Conservation (phyloP, 2,797 vertebrate species). For the Danio albolineatus region DNA sequence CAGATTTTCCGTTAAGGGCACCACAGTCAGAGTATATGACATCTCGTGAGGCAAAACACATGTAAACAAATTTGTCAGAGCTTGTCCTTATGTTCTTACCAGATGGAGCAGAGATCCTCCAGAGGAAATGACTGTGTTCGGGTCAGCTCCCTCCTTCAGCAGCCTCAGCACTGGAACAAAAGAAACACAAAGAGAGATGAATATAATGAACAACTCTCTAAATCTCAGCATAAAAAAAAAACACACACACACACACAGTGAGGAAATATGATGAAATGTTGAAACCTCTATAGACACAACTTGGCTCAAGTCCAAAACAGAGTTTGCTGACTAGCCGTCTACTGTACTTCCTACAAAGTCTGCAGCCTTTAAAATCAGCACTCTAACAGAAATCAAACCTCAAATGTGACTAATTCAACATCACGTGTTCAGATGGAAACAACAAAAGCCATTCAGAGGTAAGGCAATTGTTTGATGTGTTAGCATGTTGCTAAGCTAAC, state of each 20-base stretch:
- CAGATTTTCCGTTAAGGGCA: conserved; percentile 1
- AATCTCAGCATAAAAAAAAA: conserved; percentile 6
- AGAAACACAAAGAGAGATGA: conserved; percentile 31
- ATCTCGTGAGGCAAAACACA: conserved; percentile 37
- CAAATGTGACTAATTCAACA: not conserved
- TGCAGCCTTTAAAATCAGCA: not conserved
- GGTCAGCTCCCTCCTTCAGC: conserved; percentile 89
- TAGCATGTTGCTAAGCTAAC: conserved; percentile 9
- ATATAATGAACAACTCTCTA: conserved; percentile 19
- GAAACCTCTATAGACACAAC: not conserved
- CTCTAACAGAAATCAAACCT: not conserved
- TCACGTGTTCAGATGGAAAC: not conserved
- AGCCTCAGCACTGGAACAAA: conserved; percentile 85
- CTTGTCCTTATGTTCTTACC: conserved; percentile 79
- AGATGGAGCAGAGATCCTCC: conserved; percentile 93
- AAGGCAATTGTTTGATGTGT: not conserved
- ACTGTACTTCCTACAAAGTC: not conserved
- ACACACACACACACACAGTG: too few relatives aligned
- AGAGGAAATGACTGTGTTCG: conserved; percentile 79
- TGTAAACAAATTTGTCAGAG: conserved; percentile 41
- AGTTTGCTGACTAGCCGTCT: not conserved
- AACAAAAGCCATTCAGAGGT: not conserved
- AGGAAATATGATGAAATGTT: not conserved
- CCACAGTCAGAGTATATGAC: conserved; percentile 17
- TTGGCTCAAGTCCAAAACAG: not conserved